Conservation (phyloP, 2,797 vertebrate species). For the Helostoma temminkii region DNA sequence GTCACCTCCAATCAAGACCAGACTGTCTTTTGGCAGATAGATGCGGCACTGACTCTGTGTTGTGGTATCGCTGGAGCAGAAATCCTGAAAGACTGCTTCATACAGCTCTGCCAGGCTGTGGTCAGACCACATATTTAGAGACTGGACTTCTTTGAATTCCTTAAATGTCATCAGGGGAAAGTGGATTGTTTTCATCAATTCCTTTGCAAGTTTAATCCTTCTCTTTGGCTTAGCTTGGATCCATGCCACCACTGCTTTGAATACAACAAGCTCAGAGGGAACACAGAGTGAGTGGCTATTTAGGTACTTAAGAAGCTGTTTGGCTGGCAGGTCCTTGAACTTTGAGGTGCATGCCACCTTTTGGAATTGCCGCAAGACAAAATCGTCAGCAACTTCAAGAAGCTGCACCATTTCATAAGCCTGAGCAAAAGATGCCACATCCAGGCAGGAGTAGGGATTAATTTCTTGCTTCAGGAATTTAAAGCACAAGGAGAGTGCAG, state of each 20-base stretch:
- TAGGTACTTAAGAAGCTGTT: slow-evolving; percentile 85
- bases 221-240: slow-evolving; percentile 81
- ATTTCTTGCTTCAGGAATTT: slow-evolving; percentile 84
- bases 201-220: slow-evolving; percentile 76
- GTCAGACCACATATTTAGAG: slow-evolving; percentile 74
- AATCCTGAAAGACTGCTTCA: slow-evolving; percentile 66
- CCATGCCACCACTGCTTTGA: slow-evolving; percentile 88
- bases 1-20: slow-evolving; percentile 91
- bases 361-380: slow-evolving; percentile 86
- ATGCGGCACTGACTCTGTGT: slow-evolving; percentile 73
- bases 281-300: slow-evolving; percentile 83
- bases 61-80: slow-evolving; percentile 66
- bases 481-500: slow-evolving; percentile 86
- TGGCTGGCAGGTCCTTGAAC: slow-evolving; percentile 86
- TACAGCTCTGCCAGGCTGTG: slow-evolving; percentile 74
- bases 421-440: slow-evolving; percentile 85
- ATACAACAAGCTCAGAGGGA: slow-evolving; percentile 88
- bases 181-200: slow-evolving; percentile 86
- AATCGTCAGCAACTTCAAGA: slow-evolving; percentile 82
- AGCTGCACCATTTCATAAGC: slow-evolving; percentile 85
- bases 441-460: slow-evolving; percentile 84
- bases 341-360: slow-evolving; percentile 83
- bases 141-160: slow-evolving; percentile 88
- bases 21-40: slow-evolving; percentile 84
- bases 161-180: slow-evolving; percentile 91